Evolutionary conservation across 2,888 invertebrate species (phyloP).

Genomic region (Mycalesis mineus): DNA sequence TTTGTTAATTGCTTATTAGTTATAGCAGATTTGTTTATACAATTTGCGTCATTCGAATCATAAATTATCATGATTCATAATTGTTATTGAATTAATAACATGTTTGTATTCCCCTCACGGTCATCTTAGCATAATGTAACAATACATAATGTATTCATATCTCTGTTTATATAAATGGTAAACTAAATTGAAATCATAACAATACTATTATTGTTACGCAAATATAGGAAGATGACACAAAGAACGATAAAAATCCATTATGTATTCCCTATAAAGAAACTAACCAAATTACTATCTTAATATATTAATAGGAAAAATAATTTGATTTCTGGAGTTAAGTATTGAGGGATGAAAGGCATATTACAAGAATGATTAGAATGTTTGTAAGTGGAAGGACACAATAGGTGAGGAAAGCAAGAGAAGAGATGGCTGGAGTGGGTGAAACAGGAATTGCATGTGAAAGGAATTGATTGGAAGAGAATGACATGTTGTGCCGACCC

Average conservation of each 20-base stretch:
- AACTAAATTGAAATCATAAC: conserved; percentile 8
- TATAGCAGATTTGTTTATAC: neutral
- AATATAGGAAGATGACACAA: conserved; percentile 8
- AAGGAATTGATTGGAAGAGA: too few relatives aligned
- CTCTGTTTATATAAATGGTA: conserved; percentile 11
- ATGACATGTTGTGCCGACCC: too few relatives aligned
- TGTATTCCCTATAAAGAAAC: too few relatives aligned
- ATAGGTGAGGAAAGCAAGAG: too few relatives aligned
- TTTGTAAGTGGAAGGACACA: too few relatives aligned
- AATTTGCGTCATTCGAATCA: neutral
- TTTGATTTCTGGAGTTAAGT: too few relatives aligned
- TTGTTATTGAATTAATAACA: conserved; percentile 24
- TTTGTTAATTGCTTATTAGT: neutral
- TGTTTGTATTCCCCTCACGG: conserved; percentile 20
- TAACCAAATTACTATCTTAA: too few relatives aligned
- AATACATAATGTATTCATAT: conserved; percentile 23
- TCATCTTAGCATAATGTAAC: conserved; percentile 24
- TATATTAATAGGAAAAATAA: too few relatives aligned
- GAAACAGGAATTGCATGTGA: too few relatives aligned
- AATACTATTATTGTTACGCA: conserved; percentile 8
- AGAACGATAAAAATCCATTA: neutral
- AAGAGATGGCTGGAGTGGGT: too few relatives aligned
- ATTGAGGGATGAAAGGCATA: too few relatives aligned
- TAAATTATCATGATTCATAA: conserved; percentile 28
- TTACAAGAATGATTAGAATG: too few relatives aligned